Percentiles rank a stretch among this genome's conserved stretches.
phyloP scores from a whole-genome alignment of 2,113 vertebrate species.

The Ammospiza caudacuta region DNA sequence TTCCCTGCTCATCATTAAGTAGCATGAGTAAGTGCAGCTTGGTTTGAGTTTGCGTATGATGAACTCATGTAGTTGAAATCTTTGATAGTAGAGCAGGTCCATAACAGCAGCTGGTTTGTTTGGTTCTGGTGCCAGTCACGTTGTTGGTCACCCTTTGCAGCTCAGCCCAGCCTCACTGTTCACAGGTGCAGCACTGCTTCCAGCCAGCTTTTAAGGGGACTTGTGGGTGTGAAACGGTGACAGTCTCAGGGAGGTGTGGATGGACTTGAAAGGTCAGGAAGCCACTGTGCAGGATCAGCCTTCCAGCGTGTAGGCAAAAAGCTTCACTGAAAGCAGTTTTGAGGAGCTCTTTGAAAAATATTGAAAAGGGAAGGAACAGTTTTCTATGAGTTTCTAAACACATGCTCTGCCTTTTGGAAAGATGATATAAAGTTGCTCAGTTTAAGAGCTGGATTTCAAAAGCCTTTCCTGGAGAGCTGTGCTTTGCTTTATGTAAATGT shows the following conservation, averaged over 20 bases:
- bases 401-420: neutral
- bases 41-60: neutral
- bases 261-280: rapidly evolving
- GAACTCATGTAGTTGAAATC: neutral
- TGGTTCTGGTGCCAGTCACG: rapidly evolving
- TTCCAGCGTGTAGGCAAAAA: rapidly evolving
- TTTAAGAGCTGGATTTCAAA: neutral
- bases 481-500: neutral
- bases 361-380: neutral
- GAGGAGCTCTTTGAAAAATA: neutral
- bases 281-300: neutral
- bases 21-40: neutral
- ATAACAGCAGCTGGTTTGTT: neutral
- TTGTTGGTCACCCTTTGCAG: rapidly evolving
- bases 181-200: neutral
- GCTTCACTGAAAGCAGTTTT: neutral
- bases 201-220: neutral
- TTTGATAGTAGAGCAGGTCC: neutral
- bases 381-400: neutral
- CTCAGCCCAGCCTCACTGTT: rapidly evolving
- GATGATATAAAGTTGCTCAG: neutral
- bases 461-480: neutral
- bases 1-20: neutral
- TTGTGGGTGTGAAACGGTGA: neutral
- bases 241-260: neutral